Evolutionary conservation across 2,113 vertebrate species (phyloP).

Genomic region (Gobiocypris rarus): DNA sequence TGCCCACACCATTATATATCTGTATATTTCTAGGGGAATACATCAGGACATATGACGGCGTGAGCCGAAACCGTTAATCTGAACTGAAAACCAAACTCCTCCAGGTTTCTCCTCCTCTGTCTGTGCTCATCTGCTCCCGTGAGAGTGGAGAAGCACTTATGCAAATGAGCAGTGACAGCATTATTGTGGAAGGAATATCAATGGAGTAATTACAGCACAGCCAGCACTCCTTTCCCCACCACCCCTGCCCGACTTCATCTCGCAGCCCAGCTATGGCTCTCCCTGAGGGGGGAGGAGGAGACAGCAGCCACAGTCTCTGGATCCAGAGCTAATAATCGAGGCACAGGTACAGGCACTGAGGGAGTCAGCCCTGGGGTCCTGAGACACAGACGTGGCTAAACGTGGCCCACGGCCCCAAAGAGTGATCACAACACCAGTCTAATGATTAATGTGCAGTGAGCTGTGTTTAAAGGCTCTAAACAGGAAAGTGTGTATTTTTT

Average conservation of each 20-base stretch:
- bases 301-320: slow-evolving; percentile 85
- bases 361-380: slow-evolving; percentile 93
- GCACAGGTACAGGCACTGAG: slow-evolving; percentile 90
- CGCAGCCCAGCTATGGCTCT: slow-evolving; percentile 80
- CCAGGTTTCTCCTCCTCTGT: slow-evolving; percentile 86
- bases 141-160: slow-evolving; percentile 85
- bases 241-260: slow-evolving; percentile 91
- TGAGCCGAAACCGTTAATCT: slow-evolving; percentile 51
- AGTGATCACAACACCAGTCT: slow-evolving; percentile 89
- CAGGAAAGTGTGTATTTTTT: slow-evolving; percentile 48
- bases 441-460: slow-evolving; percentile 93
- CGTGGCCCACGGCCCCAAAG: slow-evolving; percentile 87
- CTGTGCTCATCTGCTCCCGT: slow-evolving; percentile 83
- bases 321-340: slow-evolving; percentile 99
- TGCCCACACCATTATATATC: slow-evolving; percentile 8
- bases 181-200: slow-evolving; percentile 99
- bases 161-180: slow-evolving; percentile 98
- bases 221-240: slow-evolving; percentile 66
- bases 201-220: slow-evolving; percentile 98
- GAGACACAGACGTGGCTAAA: slow-evolving; percentile 94
- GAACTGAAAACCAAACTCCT: slow-evolving; percentile 81
- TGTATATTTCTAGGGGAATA: slow-evolving; percentile 2
- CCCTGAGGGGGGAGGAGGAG: slow-evolving; percentile 92
- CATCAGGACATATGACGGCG: slow-evolving; percentile 27
- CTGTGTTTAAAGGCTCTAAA: slow-evolving; percentile 67